phyloP scores from a whole-genome alignment of 2,888 invertebrate genomes.

The Heliconius cydno region DNA sequence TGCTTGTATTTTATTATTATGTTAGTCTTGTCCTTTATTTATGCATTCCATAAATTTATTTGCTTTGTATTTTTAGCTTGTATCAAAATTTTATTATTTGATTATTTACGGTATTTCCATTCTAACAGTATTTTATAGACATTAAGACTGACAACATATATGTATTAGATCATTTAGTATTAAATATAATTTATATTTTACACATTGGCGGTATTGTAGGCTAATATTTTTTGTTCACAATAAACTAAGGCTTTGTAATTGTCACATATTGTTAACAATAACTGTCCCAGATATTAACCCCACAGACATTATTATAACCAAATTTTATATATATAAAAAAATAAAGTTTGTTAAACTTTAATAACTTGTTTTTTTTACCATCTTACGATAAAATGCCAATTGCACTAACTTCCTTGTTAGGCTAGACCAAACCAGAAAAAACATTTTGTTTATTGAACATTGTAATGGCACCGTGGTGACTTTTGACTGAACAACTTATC shows the following conservation, averaged over 20 bases:
- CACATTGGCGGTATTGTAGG: constrained; percentile 71
- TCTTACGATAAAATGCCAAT: neutral
- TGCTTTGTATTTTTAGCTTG: constrained; percentile 64
- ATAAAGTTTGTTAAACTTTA: constrained; percentile 75
- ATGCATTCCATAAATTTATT: constrained; percentile 69
- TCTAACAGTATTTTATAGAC: constrained; percentile 79
- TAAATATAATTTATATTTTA: constrained; percentile 67
- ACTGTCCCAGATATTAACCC: constrained; percentile 45
- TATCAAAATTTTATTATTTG: constrained; percentile 51
- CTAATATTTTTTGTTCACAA: constrained; percentile 54
- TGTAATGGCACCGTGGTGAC: neutral
- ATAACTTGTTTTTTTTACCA: constrained; percentile 47
- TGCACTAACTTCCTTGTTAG: neutral
- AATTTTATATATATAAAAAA: constrained; percentile 74
- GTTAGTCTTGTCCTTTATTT: constrained; percentile 49
- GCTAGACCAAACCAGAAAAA: neutral
- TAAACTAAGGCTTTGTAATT: constrained; percentile 57
- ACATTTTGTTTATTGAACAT: neutral
- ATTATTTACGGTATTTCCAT: constrained; percentile 54
- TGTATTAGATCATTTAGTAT: constrained; percentile 77
- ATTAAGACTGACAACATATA: constrained; percentile 78
- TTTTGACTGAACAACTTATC: neutral
- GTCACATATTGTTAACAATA: constrained; percentile 54
- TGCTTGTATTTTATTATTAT: constrained; percentile 55
- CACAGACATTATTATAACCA: constrained; percentile 74